These are phyloP conservation scores for Hyperoodon ampullatus DNA, from an alignment of 2,113 vertebrate species.

Conservation along the genomic window DNA sequence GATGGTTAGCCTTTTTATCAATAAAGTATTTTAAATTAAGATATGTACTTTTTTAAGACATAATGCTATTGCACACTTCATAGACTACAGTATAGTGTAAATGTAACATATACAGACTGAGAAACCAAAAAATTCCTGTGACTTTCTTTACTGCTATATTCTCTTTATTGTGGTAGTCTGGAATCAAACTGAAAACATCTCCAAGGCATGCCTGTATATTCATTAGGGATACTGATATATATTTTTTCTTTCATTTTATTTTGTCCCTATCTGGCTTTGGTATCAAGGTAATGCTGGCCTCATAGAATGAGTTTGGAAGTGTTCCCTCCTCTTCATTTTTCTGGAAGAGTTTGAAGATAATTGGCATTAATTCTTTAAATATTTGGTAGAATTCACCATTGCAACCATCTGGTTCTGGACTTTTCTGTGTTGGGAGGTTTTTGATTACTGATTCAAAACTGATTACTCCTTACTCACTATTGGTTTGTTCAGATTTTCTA, in stretches of 20 bases:
- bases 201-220: neutral
- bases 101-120: neutral
- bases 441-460: neutral
- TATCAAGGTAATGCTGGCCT: neutral
- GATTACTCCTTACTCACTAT: neutral
- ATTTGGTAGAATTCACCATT: neutral
- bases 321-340: neutral
- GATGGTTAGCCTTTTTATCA: neutral
- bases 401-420: neutral
- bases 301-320: neutral
- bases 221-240: neutral
- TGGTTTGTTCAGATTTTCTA: neutral
- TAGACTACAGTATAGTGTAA: neutral
- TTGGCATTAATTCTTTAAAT: neutral
- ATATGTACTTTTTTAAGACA: neutral
- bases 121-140: too few species aligned
- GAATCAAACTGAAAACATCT: neutral
- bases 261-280: neutral
- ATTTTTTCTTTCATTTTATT: neutral
- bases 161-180: neutral
- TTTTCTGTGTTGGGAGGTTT: neutral
- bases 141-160: neutral
- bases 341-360: neutral
- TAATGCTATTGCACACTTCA: neutral
- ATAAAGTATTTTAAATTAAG: neutral